Evolutionary conservation across 1,140 invertebrate genomes (phyloP), one percentile per base, ranked within the genome.

Genomic region (Eufriesea mexicana): DNA sequence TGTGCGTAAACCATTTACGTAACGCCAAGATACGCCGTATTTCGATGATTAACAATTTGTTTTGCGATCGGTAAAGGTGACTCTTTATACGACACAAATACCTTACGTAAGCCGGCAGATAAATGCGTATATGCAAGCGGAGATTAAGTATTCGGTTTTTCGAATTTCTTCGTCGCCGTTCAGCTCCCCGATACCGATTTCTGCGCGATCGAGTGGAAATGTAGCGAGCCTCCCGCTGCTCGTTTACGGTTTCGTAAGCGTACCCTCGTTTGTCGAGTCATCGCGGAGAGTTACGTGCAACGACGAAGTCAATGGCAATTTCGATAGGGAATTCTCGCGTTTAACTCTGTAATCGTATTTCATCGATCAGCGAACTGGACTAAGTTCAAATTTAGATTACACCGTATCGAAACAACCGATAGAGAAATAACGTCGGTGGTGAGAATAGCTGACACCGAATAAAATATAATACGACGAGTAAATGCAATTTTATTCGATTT

Each of bases 11-110:
- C 87, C 89, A 85, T 92, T 94, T 94, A 94, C 91, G 92, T 94
- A 94, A 94, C 90, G 84, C 20, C 76, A 83, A 79, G 90, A 93
- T 92, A 93, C 89, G 90, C 89, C 90, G 90, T 92, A 91, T 93
- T 93, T 93, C 92, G 92, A 93, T 91, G 92, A 94, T 94, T 92
- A 94, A 94, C 92, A 94, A 94, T 94, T 94, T 94, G 92, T 93
- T 94, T 93, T 93, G 92, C 91, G 92, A 93, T 94, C 91, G 90
- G 88, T 90, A 92, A 93, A 94, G 93, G 93, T 93, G 93, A 94
- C 93, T 94, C 92, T 93, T 92, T 91, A 84, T 90, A 86, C 90
- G 90, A 89, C 92, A 93, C 92, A 93, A 94, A 94, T 93, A 94
- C 82, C 92, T 94, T 94, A 94, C 89, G 85, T 94, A 94, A 94